Evolutionary conservation across 2,888 invertebrate genomes (phyloP).

Genomic region (Allygus modestus): DNA sequence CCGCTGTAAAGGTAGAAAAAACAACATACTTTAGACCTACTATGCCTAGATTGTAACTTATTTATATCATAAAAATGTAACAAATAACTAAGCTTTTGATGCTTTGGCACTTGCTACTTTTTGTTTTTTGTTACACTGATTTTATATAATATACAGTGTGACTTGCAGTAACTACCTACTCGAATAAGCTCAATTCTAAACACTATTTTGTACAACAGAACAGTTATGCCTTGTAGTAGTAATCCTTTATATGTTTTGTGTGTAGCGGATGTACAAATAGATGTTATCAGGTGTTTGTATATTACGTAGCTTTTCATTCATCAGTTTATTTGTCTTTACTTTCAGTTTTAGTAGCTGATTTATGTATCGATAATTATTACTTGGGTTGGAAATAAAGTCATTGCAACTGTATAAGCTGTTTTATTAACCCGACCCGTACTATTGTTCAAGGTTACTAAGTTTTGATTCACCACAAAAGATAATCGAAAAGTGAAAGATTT

Average conservation of each 20-base stretch:
- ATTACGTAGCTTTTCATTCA: slow-evolving; percentile 40
- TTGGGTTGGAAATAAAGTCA: slow-evolving; percentile 50
- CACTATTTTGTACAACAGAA: slow-evolving; percentile 61
- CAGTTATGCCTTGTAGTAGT: slow-evolving; percentile 55
- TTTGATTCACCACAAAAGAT: too few species aligned
- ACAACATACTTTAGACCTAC: slow-evolving; percentile 43
- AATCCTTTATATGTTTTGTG: slow-evolving; percentile 46
- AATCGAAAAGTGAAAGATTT: too few species aligned
- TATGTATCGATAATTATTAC: slow-evolving; percentile 41
- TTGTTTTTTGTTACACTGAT: slow-evolving; percentile 35
- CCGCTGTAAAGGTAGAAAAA: slow-evolving; percentile 34
- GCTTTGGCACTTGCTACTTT: slow-evolving; percentile 40
- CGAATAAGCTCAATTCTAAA: slow-evolving; percentile 61
- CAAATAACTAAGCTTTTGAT: slow-evolving; percentile 43
- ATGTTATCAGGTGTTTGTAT: slow-evolving; percentile 50
- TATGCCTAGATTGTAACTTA: slow-evolving; percentile 60
- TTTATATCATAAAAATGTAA: slow-evolving; percentile 54
- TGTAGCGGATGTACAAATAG: slow-evolving; percentile 39
- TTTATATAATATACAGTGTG: slow-evolving; percentile 34
- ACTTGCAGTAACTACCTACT: slow-evolving; percentile 38
- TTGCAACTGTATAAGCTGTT: neutral
- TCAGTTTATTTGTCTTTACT: slow-evolving; percentile 22
- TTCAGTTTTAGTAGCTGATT: slow-evolving; percentile 37
- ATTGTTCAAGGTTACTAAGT: too few species aligned
- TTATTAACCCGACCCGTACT: too few species aligned